Evolutionary conservation across 2,113 vertebrate genomes (phyloP).

Genomic region (Ramphastos sulfuratus): DNA sequence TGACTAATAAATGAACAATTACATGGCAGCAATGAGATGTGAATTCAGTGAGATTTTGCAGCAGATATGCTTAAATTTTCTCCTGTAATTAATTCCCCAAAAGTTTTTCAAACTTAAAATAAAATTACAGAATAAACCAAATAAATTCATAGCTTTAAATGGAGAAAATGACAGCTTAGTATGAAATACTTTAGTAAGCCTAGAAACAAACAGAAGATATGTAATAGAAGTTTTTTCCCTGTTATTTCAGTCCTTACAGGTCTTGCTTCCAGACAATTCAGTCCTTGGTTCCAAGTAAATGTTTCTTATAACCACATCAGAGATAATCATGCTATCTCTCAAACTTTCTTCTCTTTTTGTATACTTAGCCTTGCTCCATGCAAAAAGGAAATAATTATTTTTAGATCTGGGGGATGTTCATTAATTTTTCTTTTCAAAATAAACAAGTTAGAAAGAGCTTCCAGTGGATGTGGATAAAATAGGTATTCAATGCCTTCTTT

Average conservation of each 20-base stretch:
- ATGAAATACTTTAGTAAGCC: not conserved
- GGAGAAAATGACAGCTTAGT: not conserved
- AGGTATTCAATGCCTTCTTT: not conserved
- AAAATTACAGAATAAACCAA: not conserved
- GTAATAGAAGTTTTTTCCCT: not conserved
- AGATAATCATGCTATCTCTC: not conserved
- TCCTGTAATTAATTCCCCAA: not conserved
- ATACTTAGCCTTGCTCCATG: not conserved
- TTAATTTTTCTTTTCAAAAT: not conserved
- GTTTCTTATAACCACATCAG: not conserved
- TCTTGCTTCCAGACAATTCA: not conserved
- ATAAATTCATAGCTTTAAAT: not conserved
- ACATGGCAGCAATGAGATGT: not conserved
- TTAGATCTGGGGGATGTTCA: not conserved
- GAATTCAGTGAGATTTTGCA: not conserved
- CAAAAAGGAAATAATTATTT: not conserved
- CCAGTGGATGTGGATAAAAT: not conserved
- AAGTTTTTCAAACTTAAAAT: not conserved
- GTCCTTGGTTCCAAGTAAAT: not conserved
- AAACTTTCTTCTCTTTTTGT: not conserved
- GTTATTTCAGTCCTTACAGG: not conserved
- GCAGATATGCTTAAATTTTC: not conserved
- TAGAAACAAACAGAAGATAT: not conserved
- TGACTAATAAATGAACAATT: not conserved
- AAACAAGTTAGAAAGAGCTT: not conserved